phyloP scores from a whole-genome alignment of 2,797 vertebrate genomes.

The Mallotus villosus region DNA sequence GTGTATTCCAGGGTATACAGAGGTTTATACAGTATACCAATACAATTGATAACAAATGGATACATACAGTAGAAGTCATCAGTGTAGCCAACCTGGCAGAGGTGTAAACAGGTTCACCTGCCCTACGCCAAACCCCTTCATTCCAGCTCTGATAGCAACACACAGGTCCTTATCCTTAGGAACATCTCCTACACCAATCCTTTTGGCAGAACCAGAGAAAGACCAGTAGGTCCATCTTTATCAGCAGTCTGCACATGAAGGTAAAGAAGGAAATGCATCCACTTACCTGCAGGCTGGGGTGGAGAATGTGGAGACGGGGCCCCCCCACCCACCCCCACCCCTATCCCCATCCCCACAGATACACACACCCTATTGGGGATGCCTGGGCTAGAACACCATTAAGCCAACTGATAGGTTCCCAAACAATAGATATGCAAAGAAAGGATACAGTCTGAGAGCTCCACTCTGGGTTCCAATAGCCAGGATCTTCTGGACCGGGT shows the following conservation, averaged over 20 bases:
- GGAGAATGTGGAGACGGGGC: neutral
- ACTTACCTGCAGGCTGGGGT: slow-evolving; percentile 58
- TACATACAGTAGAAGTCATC: too few relatives aligned
- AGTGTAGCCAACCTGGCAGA: neutral
- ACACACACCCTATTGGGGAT: too few relatives aligned
- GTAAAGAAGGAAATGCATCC: slow-evolving; percentile 20
- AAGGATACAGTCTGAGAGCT: slow-evolving; percentile 98
- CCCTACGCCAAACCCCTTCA: neutral
- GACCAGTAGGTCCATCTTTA: neutral
- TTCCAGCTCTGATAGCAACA: neutral
- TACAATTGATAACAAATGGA: too few relatives aligned
- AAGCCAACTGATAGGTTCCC: neutral
- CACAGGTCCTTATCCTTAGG: neutral
- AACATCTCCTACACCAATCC: too few relatives aligned
- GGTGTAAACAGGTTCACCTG: neutral
- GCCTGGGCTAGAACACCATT: too few relatives aligned
- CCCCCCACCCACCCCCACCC: neutral
- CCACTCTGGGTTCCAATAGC: slow-evolving; percentile 93
- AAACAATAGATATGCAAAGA: slow-evolving; percentile 44
- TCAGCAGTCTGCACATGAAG: slow-evolving; percentile 26
- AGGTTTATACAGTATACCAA: too few relatives aligned
- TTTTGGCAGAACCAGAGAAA: too few relatives aligned
- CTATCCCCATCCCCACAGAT: too few relatives aligned
- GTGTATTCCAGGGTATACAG: too few relatives aligned
- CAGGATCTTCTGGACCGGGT: slow-evolving; percentile 98